Conservation (phyloP, 2,797 vertebrate species). For the Anguilla obscura region DNA sequence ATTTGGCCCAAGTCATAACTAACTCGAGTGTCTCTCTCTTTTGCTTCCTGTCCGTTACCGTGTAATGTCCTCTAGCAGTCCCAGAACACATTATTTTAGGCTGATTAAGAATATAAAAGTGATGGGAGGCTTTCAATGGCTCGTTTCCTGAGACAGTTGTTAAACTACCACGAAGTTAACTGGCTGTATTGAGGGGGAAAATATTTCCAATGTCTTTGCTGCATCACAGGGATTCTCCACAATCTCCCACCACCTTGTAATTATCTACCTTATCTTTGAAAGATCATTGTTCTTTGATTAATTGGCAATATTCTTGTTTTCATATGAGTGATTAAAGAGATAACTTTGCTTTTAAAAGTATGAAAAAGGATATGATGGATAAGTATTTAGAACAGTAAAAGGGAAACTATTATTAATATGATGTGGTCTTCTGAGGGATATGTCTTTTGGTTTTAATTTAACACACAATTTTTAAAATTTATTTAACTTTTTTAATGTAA, state of each 20-base stretch:
- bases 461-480: no score
- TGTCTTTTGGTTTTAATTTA: neutral
- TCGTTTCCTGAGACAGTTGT: slow-evolving; percentile 9
- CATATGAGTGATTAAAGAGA: slow-evolving; percentile 17
- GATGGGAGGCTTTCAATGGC: slow-evolving; percentile 7
- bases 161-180: slow-evolving; percentile 12
- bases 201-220: neutral
- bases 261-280: slow-evolving; percentile 26
- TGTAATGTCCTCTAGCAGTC: slow-evolving; percentile 15
- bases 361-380: neutral
- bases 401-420: neutral
- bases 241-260: neutral
- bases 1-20: neutral
- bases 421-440: neutral
- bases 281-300: slow-evolving; percentile 21
- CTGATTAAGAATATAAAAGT: slow-evolving; percentile 6
- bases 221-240: neutral
- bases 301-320: slow-evolving; percentile 26
- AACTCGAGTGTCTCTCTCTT: neutral
- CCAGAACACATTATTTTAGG: slow-evolving; percentile 12
- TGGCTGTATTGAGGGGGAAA: neutral
- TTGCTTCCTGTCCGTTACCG: neutral
- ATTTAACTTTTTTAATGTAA: neutral
- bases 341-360: slow-evolving; percentile 10
- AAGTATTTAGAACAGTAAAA: neutral